These are phyloP conservation scores for Malthinus flaveolus DNA, from an alignment of 2,888 invertebrate genomes.

Conservation along the genomic window DNA sequence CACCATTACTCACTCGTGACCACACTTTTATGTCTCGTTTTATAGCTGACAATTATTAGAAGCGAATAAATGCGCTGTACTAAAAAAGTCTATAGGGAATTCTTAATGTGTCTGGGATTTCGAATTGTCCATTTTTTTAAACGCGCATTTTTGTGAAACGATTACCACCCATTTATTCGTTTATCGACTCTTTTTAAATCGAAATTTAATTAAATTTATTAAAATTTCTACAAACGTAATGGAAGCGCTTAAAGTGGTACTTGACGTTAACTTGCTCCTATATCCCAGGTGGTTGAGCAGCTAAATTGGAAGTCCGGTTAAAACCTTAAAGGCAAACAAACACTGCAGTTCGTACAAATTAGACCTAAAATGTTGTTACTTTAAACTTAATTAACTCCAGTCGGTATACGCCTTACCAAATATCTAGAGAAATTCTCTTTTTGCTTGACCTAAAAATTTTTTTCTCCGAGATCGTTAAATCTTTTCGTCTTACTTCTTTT, in stretches of 20 bases:
- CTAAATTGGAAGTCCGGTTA: constrained; percentile 13
- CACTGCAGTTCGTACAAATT: constrained; percentile 6
- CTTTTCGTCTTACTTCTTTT: too few relatives aligned
- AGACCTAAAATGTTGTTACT: constrained; percentile 8
- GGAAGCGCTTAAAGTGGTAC: neutral
- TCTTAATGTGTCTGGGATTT: constrained; percentile 7
- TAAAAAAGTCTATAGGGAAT: constrained; percentile 5
- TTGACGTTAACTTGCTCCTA: constrained; percentile 11
- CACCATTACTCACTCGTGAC: constrained; percentile 36
- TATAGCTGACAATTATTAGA: constrained; percentile 37
- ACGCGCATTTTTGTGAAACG: neutral
- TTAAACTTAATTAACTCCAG: neutral
- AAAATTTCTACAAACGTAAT: neutral
- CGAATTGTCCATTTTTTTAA: neutral
- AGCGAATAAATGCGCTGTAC: constrained; percentile 27
- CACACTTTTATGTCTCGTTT: constrained; percentile 35
- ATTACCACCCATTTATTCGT: neutral
- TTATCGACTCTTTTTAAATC: neutral
- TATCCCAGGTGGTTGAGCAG: constrained; percentile 11
- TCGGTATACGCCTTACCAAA: too few relatives aligned
- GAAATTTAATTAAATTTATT: neutral
- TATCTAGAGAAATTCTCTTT: too few relatives aligned
- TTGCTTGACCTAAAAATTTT: too few relatives aligned
- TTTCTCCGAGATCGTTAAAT: too few relatives aligned
- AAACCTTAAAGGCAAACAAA: constrained; percentile 8